A percentile compares a stretch with the other conserved stretches of the same genome.
phyloP scores from a whole-genome alignment of 2,113 vertebrate genomes.

The Seriola dumerili region DNA sequence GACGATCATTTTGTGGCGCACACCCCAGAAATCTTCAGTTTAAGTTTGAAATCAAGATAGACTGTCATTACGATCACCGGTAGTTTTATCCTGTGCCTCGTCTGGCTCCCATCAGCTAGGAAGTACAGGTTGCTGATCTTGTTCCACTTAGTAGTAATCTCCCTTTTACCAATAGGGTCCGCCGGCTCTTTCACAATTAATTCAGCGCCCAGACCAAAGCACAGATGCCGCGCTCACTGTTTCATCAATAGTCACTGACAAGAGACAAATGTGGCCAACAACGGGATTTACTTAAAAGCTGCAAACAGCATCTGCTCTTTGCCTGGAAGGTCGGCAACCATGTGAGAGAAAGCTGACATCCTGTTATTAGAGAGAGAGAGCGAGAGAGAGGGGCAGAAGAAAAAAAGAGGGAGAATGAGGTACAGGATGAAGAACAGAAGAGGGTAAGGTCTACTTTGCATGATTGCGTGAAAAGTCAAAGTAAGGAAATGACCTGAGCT shows the following conservation, averaged over 20 bases:
- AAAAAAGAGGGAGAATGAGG: constrained; percentile 29
- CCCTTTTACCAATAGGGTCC: constrained; percentile 25
- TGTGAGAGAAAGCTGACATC: constrained; percentile 64
- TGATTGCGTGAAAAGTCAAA: constrained; percentile 56
- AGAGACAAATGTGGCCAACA: constrained; percentile 51
- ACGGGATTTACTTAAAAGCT: constrained; percentile 62
- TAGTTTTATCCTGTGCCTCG: background rate
- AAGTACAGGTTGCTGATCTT: constrained; percentile 26
- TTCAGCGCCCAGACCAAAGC: constrained; percentile 9
- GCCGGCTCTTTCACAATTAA: constrained; percentile 34
- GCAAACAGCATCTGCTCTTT: constrained; percentile 35
- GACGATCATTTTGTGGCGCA: background rate
- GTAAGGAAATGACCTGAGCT: constrained; percentile 54
- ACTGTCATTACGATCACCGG: background rate
- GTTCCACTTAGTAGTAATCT: constrained; percentile 48
- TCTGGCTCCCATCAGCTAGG: constrained; percentile 21
- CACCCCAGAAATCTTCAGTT: background rate
- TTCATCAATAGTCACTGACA: constrained; percentile 45
- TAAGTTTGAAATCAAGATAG: constrained; percentile 7
- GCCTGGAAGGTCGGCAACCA: constrained; percentile 58
- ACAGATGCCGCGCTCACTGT: constrained; percentile 21
- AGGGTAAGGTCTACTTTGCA: constrained; percentile 54
- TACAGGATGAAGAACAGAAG: constrained; percentile 45
- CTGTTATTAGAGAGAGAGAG: constrained; percentile 59
- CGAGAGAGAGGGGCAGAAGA: constrained; percentile 10